A percentile compares a stretch with the other conserved stretches of the same genome.
Evolutionary conservation across 2,888 invertebrate genomes (phyloP).

Genomic region (Pyrgus malvae): DNA sequence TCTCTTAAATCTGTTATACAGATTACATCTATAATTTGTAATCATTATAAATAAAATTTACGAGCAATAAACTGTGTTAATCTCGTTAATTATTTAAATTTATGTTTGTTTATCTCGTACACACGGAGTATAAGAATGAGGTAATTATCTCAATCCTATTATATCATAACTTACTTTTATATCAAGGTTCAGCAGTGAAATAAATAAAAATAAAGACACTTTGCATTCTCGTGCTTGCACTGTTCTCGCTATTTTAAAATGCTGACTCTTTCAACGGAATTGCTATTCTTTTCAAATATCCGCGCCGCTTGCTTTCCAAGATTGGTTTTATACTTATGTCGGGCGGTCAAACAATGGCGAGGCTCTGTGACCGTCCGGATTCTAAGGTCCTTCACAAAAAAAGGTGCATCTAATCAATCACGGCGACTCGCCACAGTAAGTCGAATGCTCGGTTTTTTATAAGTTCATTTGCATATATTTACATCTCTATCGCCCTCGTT

Average conservation of each 20-base stretch:
- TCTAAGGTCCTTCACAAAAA: constrained; percentile 53
- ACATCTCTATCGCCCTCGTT: constrained; percentile 37
- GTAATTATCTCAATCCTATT: no score
- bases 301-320: background rate
- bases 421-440: constrained; percentile 58
- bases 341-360: constrained; percentile 48
- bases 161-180: no score
- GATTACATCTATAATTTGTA: no score
- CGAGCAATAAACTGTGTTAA: no score
- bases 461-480: constrained; percentile 63
- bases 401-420: constrained; percentile 77
- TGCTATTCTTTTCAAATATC: background rate
- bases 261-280: background rate
- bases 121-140: no score
- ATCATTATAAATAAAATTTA: no score
- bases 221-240: background rate
- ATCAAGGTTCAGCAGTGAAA: no score
- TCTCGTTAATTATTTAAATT: no score
- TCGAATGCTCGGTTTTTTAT: constrained; percentile 61
- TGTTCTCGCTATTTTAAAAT: background rate
- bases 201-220: no score
- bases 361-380: constrained; percentile 44
- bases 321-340: constrained; percentile 7
- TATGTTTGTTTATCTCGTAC: no score
- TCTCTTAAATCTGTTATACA: no score